Conservation (phyloP, 1,140 invertebrate species). For the Thalassaphorura encarpata region DNA sequence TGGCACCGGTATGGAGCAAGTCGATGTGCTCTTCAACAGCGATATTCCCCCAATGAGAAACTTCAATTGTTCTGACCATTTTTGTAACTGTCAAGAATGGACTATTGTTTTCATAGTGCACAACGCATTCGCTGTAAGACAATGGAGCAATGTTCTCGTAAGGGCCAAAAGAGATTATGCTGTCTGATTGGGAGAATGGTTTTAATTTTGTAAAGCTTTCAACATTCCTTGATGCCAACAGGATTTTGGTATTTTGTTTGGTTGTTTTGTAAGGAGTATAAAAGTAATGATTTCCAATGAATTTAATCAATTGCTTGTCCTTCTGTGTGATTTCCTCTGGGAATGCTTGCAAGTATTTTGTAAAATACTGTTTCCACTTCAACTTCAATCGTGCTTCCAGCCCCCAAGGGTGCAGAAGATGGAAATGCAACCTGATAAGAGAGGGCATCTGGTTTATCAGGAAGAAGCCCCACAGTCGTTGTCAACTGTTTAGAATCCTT, state of each 20-base stretch:
- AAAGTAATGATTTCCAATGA: conserved; percentile 69
- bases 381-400: conserved; percentile 35
- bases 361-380: conserved; percentile 65
- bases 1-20: conserved; percentile 81
- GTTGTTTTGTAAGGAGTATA: conserved; percentile 69
- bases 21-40: conserved; percentile 92
- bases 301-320: conserved; percentile 86
- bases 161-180: conserved; percentile 73
- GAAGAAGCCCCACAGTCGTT: neutral
- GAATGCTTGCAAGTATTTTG: conserved; percentile 65
- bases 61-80: conserved; percentile 78
- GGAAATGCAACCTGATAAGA: conserved; percentile 12
- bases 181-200: conserved; percentile 66
- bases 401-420: neutral
- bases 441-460: neutral
- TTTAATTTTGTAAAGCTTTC: conserved; percentile 81
- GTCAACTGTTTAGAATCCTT: conserved; percentile 9
- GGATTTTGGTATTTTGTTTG: conserved; percentile 70
- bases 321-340: conserved; percentile 79
- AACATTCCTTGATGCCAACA: conserved; percentile 63
- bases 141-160: conserved; percentile 62
- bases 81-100: conserved; percentile 86
- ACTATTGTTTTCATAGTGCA: conserved; percentile 95
- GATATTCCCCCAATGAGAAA: conserved; percentile 99
- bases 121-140: conserved; percentile 51